These are phyloP conservation scores for Progne subis DNA, from an alignment of 2,113 vertebrate genomes.

Conservation along the genomic window DNA sequence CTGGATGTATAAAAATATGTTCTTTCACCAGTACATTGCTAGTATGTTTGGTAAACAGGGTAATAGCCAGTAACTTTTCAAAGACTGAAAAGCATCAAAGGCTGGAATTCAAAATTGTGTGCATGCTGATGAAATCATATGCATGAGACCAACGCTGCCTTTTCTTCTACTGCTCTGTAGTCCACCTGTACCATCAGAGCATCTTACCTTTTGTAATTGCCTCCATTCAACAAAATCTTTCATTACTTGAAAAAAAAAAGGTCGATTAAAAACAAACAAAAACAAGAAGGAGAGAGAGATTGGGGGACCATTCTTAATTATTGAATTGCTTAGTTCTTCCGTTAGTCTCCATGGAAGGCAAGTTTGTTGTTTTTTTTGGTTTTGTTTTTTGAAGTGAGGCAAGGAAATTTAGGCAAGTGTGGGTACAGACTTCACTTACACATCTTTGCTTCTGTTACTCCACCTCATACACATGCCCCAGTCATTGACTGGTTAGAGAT, in stretches of 20 bases:
- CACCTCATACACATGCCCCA: accelerated
- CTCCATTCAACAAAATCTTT: background rate
- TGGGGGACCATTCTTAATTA: background rate
- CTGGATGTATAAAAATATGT: background rate
- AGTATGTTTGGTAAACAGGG: slow-evolving; percentile 16
- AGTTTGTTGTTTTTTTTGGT: too few species aligned
- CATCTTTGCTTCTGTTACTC: background rate
- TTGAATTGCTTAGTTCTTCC: background rate
- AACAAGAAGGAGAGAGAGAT: background rate
- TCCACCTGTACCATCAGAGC: background rate
- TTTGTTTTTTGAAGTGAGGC: background rate
- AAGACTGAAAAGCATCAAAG: background rate
- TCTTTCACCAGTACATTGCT: background rate
- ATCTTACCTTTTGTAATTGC: background rate
- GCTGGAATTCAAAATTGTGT: background rate
- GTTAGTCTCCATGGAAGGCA: background rate
- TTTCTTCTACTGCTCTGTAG: background rate
- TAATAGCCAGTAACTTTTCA: background rate
- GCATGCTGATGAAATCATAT: background rate
- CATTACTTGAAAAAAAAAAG: background rate
- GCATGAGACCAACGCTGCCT: background rate
- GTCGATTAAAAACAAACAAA: background rate
- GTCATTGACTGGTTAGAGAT: background rate
- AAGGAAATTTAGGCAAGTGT: background rate
- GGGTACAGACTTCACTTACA: background rate